Evolutionary conservation across 2,113 vertebrate genomes (phyloP), one percentile per base, ranked within the genome.

Genomic region (Peromyscus polionotus): DNA sequence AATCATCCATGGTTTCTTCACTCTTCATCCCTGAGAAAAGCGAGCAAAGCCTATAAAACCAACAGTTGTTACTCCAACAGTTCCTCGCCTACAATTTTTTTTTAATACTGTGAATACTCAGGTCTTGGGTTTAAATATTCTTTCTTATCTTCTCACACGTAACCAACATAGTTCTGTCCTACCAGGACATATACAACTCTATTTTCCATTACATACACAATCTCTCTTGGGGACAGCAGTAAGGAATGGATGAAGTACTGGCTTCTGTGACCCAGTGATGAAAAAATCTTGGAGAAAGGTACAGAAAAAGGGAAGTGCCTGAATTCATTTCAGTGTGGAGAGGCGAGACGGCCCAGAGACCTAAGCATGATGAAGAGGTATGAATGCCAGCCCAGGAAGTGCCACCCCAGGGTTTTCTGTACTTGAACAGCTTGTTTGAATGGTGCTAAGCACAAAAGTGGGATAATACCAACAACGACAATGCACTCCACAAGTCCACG

Each of bases 211-310:
- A 61, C 80, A 61, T 16, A 61, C 8, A 26, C 57, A 61, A 39
- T 39, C 0, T 19, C 9, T 67, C 51, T 19, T 70, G 63, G n/a
- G 75, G 59, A 57, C 70, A 76, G 51, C 31, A 17, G 13, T 7
- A 19, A 96, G 26, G 68, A 85, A 83, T 36, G 9, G 42, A 91
- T 79, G 17, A 45, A 89, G 22, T 86, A 31, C 8, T 67, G 39
- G 28, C 54, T 95, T 88, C 65, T 28, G 51, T 76, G 67, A 86
- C 14, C 7, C 61, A 36, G 51, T 51, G 26, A 94, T 51, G 10
- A 57, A 94, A 85, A 57, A 85, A 48, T 7, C 42, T 96, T 72
- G 68, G 84, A 77, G 39, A 92, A 96, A 90, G 4, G 0, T 61
- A 7, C 11, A 65, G 88, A 33, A 93, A 68, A 65, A 39, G 20